Base-by-base conservation (phyloP, 2,888 invertebrate genomes). In the Drosophila anceps region DNA sequence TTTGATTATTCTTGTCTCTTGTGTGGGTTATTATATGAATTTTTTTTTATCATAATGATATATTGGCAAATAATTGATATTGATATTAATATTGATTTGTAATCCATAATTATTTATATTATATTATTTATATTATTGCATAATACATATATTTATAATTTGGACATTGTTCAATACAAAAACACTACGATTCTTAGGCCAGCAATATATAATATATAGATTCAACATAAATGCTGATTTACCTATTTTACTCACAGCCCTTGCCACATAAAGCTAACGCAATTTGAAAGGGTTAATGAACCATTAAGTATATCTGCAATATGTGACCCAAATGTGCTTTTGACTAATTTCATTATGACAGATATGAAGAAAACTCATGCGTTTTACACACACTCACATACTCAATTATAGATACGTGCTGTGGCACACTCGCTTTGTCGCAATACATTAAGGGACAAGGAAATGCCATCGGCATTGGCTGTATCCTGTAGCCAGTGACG, bases 391-490 rank as follows among this genome's bases (percentile, higher is more conserved):
- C 12, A 24, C 44, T 31, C 6, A 18, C 15, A 13, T 15, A 33
- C 9, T 9, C 46, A 35, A 13, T 24, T 1, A 27, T 18, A 33
- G 33, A 13, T 33, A 53, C 51, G 31, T 50, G 31, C 50, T 31
- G 31, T 18, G 18, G 13, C 3, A 44, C n/a, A 37, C n/a, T 33
- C 24, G 64, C 44, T 57, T 68, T 72, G 72, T 63, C 51, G 84
- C 79, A 81, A 65, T 73, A 73, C 71, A 75, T 73, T 81, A 68
- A 64, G 69, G 75, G 60, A 63, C 67, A 67, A 71, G 60, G 58
- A 87, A 62, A 72, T 72, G 87, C 82, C 87, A 77, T 76, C 53
- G 81, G 81, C 77, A 76, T 80, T 76, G 76, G 58, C 60, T 58
- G 13, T 46, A 29, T 74, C 58, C 71, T 76, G 50, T 50, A 33